Base-by-base conservation (phyloP, 2,113 vertebrate genomes). In the Oenanthe oenanthe region DNA sequence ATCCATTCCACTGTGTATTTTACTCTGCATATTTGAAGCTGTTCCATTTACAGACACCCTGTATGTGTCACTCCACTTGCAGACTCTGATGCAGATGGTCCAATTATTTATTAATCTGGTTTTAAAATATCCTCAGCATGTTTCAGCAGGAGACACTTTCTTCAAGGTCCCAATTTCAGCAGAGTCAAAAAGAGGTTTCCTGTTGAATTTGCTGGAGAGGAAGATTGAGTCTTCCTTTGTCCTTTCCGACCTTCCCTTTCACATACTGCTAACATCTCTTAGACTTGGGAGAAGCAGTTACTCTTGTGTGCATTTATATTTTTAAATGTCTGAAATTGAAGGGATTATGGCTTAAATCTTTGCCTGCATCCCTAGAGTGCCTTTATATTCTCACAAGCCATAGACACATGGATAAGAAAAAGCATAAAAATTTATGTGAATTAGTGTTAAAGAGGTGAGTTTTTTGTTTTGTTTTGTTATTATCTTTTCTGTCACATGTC, bases 91-190 rank as follows among this genome's bases (percentile, higher is more conserved):
- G 88, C 94, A 96, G 93, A 96, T 96, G 93, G 92, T 92, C 62
- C 75, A 85, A 92, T 96, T 93, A 96, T 96, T 97, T 96, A 96
- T 96, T 97, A 96, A 95, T 96, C 65, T 92, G 47, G 47, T 95
- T 96, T 94, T 90, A 90, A 96, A 96, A 96, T 92, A 94, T 74
- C 78, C 38, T 88, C 63, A 80, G 81, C 75, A 28, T 36, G 32
- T 90, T 96, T 94, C 94, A 88, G 85, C 71, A 88, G 78, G 71
- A 95, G 87, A 93, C 42, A 65, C 61, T 95, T 95, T 76, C 81
- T 89, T 94, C 82, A 94, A 83, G 85, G 75, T 96, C 93, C 88
- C 63, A 51, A 50, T 94, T 94, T 65, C 93, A 95, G 38, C 50
- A 83, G 22, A 89, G 60, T 85, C 77, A 79, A 40, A 85, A 85